These are phyloP conservation scores for Azemiops feae DNA, from an alignment of 2,113 vertebrate species.

Conservation along the genomic window DNA sequence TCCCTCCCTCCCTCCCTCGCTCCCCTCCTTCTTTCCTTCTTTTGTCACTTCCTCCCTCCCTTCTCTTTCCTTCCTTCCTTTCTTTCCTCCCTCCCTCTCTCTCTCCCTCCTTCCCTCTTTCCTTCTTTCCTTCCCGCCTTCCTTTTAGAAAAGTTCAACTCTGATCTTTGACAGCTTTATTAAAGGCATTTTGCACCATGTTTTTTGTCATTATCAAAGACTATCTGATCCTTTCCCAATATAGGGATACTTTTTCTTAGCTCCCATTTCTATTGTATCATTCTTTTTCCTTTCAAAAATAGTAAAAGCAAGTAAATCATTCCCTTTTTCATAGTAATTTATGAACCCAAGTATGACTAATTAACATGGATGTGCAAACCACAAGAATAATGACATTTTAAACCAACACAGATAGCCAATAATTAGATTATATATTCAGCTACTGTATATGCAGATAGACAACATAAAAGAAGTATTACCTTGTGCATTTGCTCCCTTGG, in stretches of 20 bases:
- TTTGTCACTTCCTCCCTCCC: neutral
- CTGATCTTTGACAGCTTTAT: neutral
- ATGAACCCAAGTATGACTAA: neutral
- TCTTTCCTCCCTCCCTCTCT: neutral
- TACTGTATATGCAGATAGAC: neutral
- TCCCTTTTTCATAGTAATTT: neutral
- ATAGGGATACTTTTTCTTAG: neutral
- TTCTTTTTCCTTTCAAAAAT: conserved; percentile 12
- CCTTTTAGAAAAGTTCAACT: neutral
- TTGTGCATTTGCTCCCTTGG: neutral
- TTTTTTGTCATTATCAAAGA: conserved; percentile 14
- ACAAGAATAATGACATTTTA: neutral
- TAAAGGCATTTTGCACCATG: conserved; percentile 10
- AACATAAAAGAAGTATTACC: neutral
- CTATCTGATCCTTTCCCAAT: neutral
- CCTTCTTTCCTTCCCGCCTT: neutral
- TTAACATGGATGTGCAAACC: neutral
- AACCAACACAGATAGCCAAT: neutral
- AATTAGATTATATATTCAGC: neutral
- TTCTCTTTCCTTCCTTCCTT: neutral
- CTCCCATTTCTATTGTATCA: neutral
- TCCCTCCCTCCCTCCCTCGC: neutral
- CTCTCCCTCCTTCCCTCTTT: neutral
- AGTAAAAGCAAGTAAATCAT: conserved; percentile 1
- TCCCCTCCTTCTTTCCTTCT: neutral